Conservation (phyloP, 2,797 vertebrate species). For the Platalea minor region DNA sequence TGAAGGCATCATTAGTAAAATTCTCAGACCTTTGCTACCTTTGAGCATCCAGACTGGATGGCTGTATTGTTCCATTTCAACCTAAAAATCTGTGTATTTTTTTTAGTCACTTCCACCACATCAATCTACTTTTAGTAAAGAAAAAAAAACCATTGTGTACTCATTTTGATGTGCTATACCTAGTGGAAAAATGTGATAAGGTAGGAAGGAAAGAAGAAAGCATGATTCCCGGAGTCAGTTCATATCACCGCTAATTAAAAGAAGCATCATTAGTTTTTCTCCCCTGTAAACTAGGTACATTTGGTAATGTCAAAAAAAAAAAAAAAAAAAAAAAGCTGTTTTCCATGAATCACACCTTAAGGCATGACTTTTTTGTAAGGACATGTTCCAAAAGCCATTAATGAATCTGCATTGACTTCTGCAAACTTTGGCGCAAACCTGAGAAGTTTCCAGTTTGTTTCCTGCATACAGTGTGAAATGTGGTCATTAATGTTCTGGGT, state of each 20-base stretch:
- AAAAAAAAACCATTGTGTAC: not conserved
- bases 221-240: not conserved
- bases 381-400: not conserved
- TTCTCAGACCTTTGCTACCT: not conserved
- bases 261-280: not conserved
- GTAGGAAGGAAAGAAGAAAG: not conserved
- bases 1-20: not conserved
- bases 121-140: not conserved
- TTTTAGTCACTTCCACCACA: not conserved
- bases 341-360: not conserved
- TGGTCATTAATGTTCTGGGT: fast-evolving
- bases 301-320: not conserved
- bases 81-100: not conserved
- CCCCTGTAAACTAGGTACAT: not conserved
- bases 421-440: not conserved
- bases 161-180: not conserved
- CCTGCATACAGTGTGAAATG: not conserved
- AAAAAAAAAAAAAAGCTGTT: not conserved
- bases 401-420: not conserved
- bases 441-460: not conserved
- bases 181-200: not conserved
- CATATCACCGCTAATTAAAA: not conserved
- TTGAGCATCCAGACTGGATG: not conserved
- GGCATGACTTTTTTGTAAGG: not conserved
- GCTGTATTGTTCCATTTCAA: not conserved